Base-by-base conservation (phyloP, 2,888 invertebrate species). In the Cacoxenus indagator region DNA sequence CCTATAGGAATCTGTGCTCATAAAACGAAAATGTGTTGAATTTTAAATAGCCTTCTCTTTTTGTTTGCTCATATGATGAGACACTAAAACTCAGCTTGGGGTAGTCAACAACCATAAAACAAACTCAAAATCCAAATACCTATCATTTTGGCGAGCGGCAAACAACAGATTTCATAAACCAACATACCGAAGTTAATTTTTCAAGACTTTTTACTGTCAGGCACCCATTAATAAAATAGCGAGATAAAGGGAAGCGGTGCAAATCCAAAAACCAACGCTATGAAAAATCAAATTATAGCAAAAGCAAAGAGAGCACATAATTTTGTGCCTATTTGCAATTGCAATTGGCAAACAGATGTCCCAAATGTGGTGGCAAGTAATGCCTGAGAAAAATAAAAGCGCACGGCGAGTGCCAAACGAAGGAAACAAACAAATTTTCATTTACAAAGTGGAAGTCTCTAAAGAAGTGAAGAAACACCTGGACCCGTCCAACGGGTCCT, bases 281-380 rank as follows among this genome's bases (percentile, higher is more conserved):
- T 65, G 67, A 66, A 54, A 65, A 68, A 27, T 57, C 61, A 64
- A 68, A 65, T 64, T 68, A 59, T 46, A 65, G 64, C 48, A 66
- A 48, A 26, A 68, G 66, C 37, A 55, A 11, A 74, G 69, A n/a
- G n/a, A 72, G 57, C 59, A 72, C 70, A 57, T 64, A 69, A 68
- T 62, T 22, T 62, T 45, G 24, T 24, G 61, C 61, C 57, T 59
- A 29, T 59, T 37, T 59, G 19, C 61, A 67, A 67, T 37, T 59
- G 19, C 61, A 67, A 67, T 46, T 55, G 64, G 65, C 67, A 67
- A 75, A 72, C 76, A 78, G 76, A 78, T 78, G 77, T 76, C 76
- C 76, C 73, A 70, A 74, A 73, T 71, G 75, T 70, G 72, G 75
- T 70, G 72, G 68, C 64, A 69, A 64, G 69, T 67, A 75, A 74